phyloP scores from a whole-genome alignment of 2,888 invertebrate genomes.

The Gymnocheta viridis region DNA sequence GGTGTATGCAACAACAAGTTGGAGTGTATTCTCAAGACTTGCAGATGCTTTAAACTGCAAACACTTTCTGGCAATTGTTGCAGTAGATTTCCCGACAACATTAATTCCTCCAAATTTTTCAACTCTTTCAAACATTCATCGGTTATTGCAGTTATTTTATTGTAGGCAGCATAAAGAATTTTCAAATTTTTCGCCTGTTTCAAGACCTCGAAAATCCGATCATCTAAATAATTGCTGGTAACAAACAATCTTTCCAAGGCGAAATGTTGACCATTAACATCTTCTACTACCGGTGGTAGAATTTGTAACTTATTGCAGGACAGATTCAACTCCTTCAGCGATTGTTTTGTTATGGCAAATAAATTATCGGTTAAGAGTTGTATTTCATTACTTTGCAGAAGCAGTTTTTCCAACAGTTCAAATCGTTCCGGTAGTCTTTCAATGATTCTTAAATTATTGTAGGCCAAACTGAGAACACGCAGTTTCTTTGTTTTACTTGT shows the following conservation, averaged over 20 bases:
- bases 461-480: constrained; percentile 88
- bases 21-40: constrained; percentile 90
- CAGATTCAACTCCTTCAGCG: constrained; percentile 88
- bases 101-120: constrained; percentile 91
- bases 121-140: constrained; percentile 89
- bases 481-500: constrained; percentile 88
- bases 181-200: constrained; percentile 86
- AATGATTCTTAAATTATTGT: constrained; percentile 88
- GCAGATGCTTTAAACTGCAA: constrained; percentile 87
- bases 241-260: constrained; percentile 86
- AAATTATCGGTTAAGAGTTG: constrained; percentile 89
- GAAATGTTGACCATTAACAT: constrained; percentile 70
- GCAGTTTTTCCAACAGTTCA: constrained; percentile 85
- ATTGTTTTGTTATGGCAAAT: constrained; percentile 85
- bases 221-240: constrained; percentile 89
- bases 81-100: constrained; percentile 91
- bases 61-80: constrained; percentile 89
- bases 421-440: constrained; percentile 84
- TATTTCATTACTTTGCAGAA: constrained; percentile 90
- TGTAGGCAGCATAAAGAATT: constrained; percentile 90
- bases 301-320: constrained; percentile 89
- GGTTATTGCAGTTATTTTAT: constrained; percentile 88
- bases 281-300: constrained; percentile 83
- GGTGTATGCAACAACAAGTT: constrained; percentile 90
- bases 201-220: constrained; percentile 86